These are phyloP conservation scores for Scytalopus superciliaris DNA, from an alignment of 2,113 vertebrate genomes.

Conservation along the genomic window DNA sequence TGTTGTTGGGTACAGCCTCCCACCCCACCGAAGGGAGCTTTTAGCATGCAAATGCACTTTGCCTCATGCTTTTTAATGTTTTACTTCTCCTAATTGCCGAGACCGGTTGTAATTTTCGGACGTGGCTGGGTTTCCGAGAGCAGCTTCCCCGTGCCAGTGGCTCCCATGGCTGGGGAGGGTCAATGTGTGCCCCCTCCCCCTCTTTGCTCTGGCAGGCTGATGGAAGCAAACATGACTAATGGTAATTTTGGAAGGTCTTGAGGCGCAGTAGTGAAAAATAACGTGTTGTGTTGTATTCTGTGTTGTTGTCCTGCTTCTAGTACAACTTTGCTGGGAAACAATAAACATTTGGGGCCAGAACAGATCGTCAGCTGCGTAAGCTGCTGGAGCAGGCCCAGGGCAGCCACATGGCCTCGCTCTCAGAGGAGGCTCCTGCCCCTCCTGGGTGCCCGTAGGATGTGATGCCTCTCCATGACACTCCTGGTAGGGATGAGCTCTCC, in stretches of 20 bases:
- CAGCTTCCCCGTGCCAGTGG: conserved; percentile 38
- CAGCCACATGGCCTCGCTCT: not conserved
- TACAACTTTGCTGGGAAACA: conserved; percentile 37
- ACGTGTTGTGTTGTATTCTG: not conserved
- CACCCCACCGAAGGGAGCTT: conserved; percentile 58
- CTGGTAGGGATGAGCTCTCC: not conserved
- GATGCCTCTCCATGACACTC: not conserved
- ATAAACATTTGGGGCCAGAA: not conserved
- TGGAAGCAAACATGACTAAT: not conserved
- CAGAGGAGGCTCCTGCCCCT: not conserved
- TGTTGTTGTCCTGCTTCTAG: conserved; percentile 16
- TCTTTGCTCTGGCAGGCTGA: conserved; percentile 41
- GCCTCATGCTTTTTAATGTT: conserved; percentile 80
- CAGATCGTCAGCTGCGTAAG: not conserved
- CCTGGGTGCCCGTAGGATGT: not conserved
- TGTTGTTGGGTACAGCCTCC: conserved; percentile 61
- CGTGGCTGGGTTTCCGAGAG: conserved; percentile 53
- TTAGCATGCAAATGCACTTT: conserved; percentile 79
- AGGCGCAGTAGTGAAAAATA: not conserved
- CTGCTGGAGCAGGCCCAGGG: not conserved
- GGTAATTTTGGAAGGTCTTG: not conserved
- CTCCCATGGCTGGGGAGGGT: conserved; percentile 11
- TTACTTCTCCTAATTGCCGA: conserved; percentile 78
- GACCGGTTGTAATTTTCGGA: conserved; percentile 74
- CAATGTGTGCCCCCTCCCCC: conserved; percentile 4